Conservation (phyloP, 2,113 vertebrate species). For the Tetrao urogallus region DNA sequence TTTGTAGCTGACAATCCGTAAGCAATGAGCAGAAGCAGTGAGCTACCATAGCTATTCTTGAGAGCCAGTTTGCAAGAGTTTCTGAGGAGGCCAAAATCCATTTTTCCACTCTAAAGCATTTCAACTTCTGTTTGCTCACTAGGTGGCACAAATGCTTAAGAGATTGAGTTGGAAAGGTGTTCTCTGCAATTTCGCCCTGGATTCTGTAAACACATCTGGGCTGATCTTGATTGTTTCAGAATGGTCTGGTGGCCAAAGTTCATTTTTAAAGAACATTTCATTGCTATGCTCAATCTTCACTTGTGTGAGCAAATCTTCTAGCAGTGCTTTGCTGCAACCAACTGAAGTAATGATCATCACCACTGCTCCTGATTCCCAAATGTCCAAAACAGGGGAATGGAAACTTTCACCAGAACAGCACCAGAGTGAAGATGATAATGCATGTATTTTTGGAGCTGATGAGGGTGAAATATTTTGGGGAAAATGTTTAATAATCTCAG, state of each 20-base stretch:
- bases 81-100: background rate
- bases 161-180: background rate
- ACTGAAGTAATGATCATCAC: background rate
- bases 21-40: background rate
- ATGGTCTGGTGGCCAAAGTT: background rate
- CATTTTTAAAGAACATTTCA: background rate
- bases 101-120: background rate
- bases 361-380: background rate
- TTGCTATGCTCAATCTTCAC: background rate
- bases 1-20: background rate
- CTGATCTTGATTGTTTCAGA: background rate
- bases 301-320: background rate
- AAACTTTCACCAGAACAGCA: background rate
- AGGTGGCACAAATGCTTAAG: slow-evolving; percentile 67
- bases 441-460: background rate
- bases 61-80: background rate
- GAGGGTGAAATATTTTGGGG: background rate
- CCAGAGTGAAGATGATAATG: background rate
- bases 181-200: background rate
- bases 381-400: background rate
- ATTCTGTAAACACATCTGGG: background rate
- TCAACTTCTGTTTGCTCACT: slow-evolving; percentile 2
- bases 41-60: background rate
- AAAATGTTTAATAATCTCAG: background rate
- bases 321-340: background rate